These are phyloP conservation scores for Galerucella pusilla DNA, from an alignment of 2,888 invertebrate genomes.

Conservation along the genomic window DNA sequence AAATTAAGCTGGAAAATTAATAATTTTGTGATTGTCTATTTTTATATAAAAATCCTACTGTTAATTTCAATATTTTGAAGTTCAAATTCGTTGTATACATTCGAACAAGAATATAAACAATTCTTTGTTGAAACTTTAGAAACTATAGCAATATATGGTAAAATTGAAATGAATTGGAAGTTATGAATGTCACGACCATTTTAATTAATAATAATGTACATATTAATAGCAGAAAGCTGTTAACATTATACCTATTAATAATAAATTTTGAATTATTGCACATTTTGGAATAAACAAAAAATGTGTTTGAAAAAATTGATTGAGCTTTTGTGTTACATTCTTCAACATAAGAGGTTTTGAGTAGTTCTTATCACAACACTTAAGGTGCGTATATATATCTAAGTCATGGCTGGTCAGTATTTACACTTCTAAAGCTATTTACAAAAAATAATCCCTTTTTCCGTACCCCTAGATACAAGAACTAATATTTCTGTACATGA, in stretches of 20 bases:
- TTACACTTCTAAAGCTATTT: conserved; percentile 60
- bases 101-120: not conserved
- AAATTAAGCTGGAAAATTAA: not conserved
- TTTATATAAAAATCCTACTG: too few species aligned
- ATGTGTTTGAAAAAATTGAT: not conserved
- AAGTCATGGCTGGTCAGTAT: conserved; percentile 61
- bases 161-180: not conserved
- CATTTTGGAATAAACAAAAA: conserved; percentile 4
- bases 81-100: not conserved
- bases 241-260: not conserved
- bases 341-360: conserved; percentile 46
- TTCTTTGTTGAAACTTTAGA: not conserved
- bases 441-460: conserved; percentile 51
- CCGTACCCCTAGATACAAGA: conserved; percentile 52
- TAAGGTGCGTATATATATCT: conserved; percentile 53
- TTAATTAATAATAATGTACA: not conserved
- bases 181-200: conserved; percentile 5
- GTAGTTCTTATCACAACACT: conserved; percentile 57
- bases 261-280: conserved; percentile 14
- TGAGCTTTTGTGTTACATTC: conserved; percentile 52
- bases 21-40: too few species aligned
- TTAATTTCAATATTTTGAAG: not conserved
- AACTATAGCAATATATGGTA: not conserved
- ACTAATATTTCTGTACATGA: conserved; percentile 52
- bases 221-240: not conserved